Evolutionary conservation across 2,797 vertebrate genomes (phyloP), one percentile per base, ranked within the genome.

Genomic region (Neomorphus geoffroyi): DNA sequence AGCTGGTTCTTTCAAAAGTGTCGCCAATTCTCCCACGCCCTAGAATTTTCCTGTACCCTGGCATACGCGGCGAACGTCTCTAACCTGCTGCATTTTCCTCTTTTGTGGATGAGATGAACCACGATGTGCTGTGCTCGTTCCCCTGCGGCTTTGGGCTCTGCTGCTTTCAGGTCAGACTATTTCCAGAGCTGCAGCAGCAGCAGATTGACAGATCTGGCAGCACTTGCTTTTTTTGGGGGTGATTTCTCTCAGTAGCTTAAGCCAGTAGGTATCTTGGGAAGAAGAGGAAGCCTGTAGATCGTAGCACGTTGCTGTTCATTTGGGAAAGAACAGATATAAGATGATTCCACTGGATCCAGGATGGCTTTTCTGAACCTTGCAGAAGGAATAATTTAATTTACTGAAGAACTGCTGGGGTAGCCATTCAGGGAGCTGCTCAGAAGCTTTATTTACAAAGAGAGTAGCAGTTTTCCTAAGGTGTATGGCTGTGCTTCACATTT

Each of bases 151-250:
- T 21, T 65, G 73, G 46, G 78, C 45, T 56, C 0, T 23, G 58
- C 3, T 74, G 93, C 70, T 95, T 91, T 81, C 79, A 65, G 91
- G 35, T 92, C 92, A 85, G 24, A 2, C 86, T 73, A 32, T 94
- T 97, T 94, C 62, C 67, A 89, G 91, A 90, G 88, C 53, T 78
- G 88, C 86, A 78, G 89, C 83, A 83, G 60, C 57, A 13, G 35
- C 33, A 83, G 39, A 48, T 92, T 67, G 56, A 24, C 93, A 91
- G 50, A 82, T 92, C 92, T 86, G 88, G 75, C 70, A 28, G 72
- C 70, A 28, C 70, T 91, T 86, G 39, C 19, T 70, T 92, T 87
- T 78, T 92, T 86, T 53, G 51, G 51, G 43, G 64, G n/a, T 78
- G 73, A 15, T 89, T 81, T 87, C 54, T 92, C 79, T 92, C 33